phyloP scores from a whole-genome alignment of 2,888 invertebrate species.

The Tineola bisselliella region DNA sequence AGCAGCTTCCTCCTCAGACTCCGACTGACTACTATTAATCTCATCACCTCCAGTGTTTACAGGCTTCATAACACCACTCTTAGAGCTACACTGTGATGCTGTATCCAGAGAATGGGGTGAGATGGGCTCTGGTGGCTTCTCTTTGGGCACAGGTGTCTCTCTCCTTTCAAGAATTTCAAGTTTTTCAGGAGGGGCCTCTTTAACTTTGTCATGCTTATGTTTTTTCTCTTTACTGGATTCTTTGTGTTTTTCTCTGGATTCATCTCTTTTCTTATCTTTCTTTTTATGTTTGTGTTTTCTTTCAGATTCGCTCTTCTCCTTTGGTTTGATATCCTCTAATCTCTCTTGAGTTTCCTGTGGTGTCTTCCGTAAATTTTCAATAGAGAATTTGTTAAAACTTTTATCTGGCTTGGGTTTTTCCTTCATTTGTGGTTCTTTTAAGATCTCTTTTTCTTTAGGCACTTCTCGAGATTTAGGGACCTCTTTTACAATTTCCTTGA shows the following conservation, averaged over 20 bases:
- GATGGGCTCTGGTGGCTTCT: slow-evolving; percentile 45
- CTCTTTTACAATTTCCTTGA: slow-evolving; percentile 41
- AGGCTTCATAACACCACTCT: slow-evolving; percentile 41
- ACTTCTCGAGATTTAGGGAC: slow-evolving; percentile 37
- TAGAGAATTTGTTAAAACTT: slow-evolving; percentile 52
- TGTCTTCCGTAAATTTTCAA: slow-evolving; percentile 58
- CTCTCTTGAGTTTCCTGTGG: slow-evolving; percentile 46
- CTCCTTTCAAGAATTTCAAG: slow-evolving; percentile 55
- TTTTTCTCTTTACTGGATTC: slow-evolving; percentile 63
- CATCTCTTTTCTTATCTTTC: slow-evolving; percentile 73
- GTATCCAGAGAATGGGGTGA: slow-evolving; percentile 62
- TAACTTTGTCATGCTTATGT: slow-evolving; percentile 64
- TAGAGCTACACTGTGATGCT: slow-evolving; percentile 61
- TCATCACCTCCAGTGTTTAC: slow-evolving; percentile 46
- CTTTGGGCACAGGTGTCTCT: slow-evolving; percentile 51
- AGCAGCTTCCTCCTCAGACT: slow-evolving; percentile 46
- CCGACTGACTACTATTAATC: slow-evolving; percentile 51
- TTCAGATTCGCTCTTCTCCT: slow-evolving; percentile 62
- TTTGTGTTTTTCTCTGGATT: slow-evolving; percentile 71
- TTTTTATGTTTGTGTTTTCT: slow-evolving; percentile 72
- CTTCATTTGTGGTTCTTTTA: slow-evolving; percentile 28
- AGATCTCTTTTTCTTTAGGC: slow-evolving; percentile 34
- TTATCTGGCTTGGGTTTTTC: slow-evolving; percentile 55
- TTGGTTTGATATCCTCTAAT: slow-evolving; percentile 44
- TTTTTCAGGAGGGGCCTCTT: slow-evolving; percentile 56